Evolutionary conservation across 2,888 invertebrate species (phyloP).

Genomic region (Leptothorax acervorum): DNA sequence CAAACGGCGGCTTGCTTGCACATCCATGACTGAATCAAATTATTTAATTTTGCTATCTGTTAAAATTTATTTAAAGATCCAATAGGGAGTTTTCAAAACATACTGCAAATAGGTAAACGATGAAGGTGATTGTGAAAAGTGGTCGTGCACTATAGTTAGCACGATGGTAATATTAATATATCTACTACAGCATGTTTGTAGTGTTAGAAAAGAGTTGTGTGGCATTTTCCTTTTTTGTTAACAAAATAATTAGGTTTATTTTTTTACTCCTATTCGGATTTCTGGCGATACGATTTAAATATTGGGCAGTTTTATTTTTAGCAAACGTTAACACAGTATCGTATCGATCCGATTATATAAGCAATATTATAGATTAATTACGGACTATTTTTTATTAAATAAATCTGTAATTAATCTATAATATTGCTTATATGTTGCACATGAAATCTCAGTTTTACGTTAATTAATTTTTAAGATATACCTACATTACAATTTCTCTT

Average conservation of each 20-base stretch:
- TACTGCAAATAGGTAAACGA: conserved; percentile 8
- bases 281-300: conserved; percentile 17
- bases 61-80: conserved; percentile 22
- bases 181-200: conserved; percentile 69
- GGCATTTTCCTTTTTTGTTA: conserved; percentile 54
- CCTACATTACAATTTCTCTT: neutral
- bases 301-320: conserved; percentile 26
- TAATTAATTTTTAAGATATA: neutral
- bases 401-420: too few relatives aligned
- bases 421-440: neutral
- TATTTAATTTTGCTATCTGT: conserved; percentile 21
- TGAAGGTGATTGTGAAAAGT: conserved; percentile 1
- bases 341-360: conserved; percentile 27
- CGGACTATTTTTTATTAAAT: conserved; percentile 32
- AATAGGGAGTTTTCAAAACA: conserved; percentile 7
- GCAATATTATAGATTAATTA: conserved; percentile 45
- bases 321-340: neutral
- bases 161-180: conserved; percentile 46
- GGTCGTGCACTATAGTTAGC: conserved; percentile 28
- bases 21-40: conserved; percentile 50
- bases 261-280: conserved; percentile 39
- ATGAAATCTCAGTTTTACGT: conserved; percentile 20
- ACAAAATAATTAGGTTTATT: conserved; percentile 50
- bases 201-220: conserved; percentile 64
- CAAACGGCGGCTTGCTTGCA: conserved; percentile 16